Conservation (phyloP, 2,113 vertebrate genomes). For the Antechinus stuartii region DNA sequence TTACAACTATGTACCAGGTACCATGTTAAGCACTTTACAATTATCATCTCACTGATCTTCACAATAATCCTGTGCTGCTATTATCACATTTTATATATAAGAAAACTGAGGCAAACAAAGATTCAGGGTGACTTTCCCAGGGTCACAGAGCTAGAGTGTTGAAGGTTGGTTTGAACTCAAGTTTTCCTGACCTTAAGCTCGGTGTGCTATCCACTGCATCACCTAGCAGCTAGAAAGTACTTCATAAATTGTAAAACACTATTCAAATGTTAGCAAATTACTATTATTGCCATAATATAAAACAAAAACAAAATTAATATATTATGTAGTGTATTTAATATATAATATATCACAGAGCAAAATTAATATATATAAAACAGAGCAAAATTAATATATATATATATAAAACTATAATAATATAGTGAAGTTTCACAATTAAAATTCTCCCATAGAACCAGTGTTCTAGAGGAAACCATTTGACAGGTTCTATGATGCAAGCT, state of each 20-base stretch:
- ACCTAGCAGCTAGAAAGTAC: background rate
- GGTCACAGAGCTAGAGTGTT: background rate
- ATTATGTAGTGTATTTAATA: background rate
- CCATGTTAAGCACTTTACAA: background rate
- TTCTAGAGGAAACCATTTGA: background rate
- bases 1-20: background rate
- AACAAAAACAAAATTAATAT: background rate
- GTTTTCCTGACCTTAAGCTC: background rate
- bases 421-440: background rate
- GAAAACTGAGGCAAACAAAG: background rate
- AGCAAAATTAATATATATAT: background rate
- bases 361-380: no score
- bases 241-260: background rate
- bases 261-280: background rate
- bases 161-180: background rate
- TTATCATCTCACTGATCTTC: background rate
- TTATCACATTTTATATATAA: background rate
- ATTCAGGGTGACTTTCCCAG: background rate
- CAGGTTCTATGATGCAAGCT: background rate
- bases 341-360: background rate
- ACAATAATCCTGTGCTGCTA: background rate
- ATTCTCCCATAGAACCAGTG: background rate
- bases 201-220: background rate
- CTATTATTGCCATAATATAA: background rate
- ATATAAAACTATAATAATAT: background rate